Evolutionary conservation across 1,140 invertebrate species (phyloP).

Genomic region (Scylla paramamosain): DNA sequence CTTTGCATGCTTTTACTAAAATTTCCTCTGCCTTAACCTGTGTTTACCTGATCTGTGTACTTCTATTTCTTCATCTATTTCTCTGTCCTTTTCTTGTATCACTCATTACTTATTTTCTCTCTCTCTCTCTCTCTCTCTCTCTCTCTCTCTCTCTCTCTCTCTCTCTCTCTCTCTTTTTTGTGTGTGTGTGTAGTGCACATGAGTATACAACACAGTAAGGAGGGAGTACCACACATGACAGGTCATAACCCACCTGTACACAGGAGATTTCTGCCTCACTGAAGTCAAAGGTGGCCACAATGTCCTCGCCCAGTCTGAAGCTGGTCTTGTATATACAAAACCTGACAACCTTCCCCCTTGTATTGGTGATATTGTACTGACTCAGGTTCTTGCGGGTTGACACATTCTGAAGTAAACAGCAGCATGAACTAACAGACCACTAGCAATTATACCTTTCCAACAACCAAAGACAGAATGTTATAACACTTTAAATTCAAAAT

Average conservation of each 20-base stretch:
- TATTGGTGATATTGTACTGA: slow-evolving; percentile 75
- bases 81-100: too few relatives aligned
- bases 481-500: too few relatives aligned
- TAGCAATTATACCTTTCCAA: neutral
- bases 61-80: too few relatives aligned
- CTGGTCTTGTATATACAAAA: slow-evolving; percentile 97
- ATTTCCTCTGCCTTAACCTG: too few relatives aligned
- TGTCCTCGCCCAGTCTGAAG: slow-evolving; percentile 97
- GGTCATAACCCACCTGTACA: slow-evolving; percentile 87
- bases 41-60: too few relatives aligned
- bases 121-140: too few relatives aligned
- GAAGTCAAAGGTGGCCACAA: slow-evolving; percentile 97
- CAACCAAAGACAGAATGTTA: too few relatives aligned
- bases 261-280: slow-evolving; percentile 94
- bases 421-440: neutral
- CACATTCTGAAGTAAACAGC: slow-evolving; percentile 71
- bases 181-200: neutral
- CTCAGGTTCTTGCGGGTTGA: slow-evolving; percentile 72
- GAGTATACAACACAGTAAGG: too few relatives aligned
- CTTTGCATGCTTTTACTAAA: too few relatives aligned
- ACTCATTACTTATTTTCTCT: too few relatives aligned
- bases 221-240: neutral
- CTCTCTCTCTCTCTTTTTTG: too few relatives aligned
- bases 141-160: too few relatives aligned
- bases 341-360: slow-evolving; percentile 92